Evolutionary conservation across 2,888 invertebrate genomes (phyloP), one percentile per base, ranked within the genome.

Genomic region (Temnothorax unifasciatus): DNA sequence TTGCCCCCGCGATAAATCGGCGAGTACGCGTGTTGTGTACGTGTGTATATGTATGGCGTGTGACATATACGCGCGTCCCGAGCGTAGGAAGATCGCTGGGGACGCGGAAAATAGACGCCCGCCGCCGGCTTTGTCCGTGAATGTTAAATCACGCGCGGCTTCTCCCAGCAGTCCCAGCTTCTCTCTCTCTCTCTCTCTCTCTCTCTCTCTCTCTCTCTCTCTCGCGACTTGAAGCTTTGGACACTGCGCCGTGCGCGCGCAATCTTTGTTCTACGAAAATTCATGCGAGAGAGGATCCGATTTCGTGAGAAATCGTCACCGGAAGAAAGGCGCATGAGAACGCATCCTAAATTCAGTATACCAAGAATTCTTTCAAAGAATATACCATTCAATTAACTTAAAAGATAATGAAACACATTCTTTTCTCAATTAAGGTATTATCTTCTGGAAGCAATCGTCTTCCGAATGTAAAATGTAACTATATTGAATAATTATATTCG

Each of bases 1-100:
- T 63, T 84, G 44, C 47, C 54, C 50, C 9, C 59, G 69, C 74
- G 82, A 87, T 69, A 84, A 81, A 85, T 87, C 75, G 77, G 57
- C 68, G 73, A 61, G 13, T 25, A 52, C 21, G 54, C 41, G 64
- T 52, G 34, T 29, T 54, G 29, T 44, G 64, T 63, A 4, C 15
- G 44, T 61, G 63, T 29, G 57, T 15, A 52, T 59, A 25, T n/a
- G 52, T 34, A 15, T n/a, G 63, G 50, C 8, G 29, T 73, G 34
- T 15, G 61, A 68, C 47, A 75, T 25, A 50, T 11, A 47, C 66
- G 82, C 79, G 68, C 63, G 44, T 29, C 29, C 8, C 61, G 68
- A 50, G 82, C 52, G 82, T 57, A 59, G 64, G 66, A 68, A 68
- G 81, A 47, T 52, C 13, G 34, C 44, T 50, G 54, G 25, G 38